A percentile compares a stretch with the other conserved stretches of the same genome.
These are phyloP conservation scores for Monochamus alternatus DNA, from an alignment of 2,888 invertebrate genomes.

Conservation along the genomic window DNA sequence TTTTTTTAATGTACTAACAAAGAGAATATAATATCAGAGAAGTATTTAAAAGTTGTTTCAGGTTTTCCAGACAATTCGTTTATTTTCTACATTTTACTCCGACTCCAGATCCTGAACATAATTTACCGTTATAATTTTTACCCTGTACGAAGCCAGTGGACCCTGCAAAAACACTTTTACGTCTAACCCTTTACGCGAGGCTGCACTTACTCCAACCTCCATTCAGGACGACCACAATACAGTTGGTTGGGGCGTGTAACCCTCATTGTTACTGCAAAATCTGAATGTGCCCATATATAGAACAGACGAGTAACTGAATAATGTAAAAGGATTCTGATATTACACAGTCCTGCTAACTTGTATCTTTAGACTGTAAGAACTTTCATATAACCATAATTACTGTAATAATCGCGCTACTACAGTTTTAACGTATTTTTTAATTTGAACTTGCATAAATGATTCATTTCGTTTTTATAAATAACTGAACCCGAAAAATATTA, in stretches of 20 bases:
- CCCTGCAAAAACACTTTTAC: constrained; percentile 10
- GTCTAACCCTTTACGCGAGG: constrained; percentile 7
- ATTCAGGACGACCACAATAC: not conserved
- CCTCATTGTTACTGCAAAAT: not conserved
- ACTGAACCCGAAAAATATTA: constrained; percentile 14
- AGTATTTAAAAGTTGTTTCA: no score
- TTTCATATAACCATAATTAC: no score
- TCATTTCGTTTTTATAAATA: not conserved
- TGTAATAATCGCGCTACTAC: no score
- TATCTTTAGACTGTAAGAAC: no score
- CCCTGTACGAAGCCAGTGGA: not conserved
- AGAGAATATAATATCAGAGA: no score
- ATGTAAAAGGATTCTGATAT: no score
- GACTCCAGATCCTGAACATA: not conserved
- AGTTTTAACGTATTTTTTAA: no score
- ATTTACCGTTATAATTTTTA: constrained; percentile 10
- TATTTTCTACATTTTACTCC: not conserved
- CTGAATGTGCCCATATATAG: constrained; percentile 1
- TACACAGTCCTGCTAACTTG: no score
- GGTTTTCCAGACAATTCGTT: no score
- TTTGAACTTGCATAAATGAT: no score
- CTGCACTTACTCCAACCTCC: constrained; percentile 8
- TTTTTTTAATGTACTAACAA: no score
- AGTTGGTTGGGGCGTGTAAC: constrained; percentile 2
- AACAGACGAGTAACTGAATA: not conserved